phyloP scores from a whole-genome alignment of 2,113 vertebrate genomes.

The Parus major region DNA sequence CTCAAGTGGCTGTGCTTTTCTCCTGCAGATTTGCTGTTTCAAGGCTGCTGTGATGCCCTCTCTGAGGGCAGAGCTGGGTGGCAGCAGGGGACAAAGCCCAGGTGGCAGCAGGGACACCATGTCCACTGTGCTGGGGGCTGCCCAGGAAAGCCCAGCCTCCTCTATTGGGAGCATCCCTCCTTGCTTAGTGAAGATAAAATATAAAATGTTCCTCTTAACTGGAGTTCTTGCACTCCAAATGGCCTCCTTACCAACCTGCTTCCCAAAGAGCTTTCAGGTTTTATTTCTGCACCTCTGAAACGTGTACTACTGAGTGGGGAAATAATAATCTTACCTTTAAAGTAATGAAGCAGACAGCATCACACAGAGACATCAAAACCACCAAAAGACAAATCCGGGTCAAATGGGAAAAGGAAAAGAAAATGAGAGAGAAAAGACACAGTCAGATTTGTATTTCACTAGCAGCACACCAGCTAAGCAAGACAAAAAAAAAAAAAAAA shows the following conservation, averaged over 20 bases:
- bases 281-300: background rate
- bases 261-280: background rate
- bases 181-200: background rate
- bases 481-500: background rate
- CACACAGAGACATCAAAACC: slow-evolving; percentile 30
- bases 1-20: background rate
- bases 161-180: background rate
- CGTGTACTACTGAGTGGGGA: background rate
- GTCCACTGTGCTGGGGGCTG: background rate
- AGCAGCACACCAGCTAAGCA: background rate
- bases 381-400: slow-evolving; percentile 41
- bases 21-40: background rate
- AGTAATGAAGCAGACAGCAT: background rate
- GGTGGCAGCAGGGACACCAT: background rate
- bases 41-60: background rate
- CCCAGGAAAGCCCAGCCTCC: background rate
- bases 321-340: slow-evolving; percentile 59
- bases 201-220: background rate
- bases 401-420: background rate
- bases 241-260: background rate
- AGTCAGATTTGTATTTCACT: background rate
- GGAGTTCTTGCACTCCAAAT: background rate
- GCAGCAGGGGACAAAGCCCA: background rate
- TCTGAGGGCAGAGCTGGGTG: background rate
- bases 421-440: background rate